Evolutionary conservation across 2,888 invertebrate species (phyloP).

Genomic region (Heliconius ismenius): DNA sequence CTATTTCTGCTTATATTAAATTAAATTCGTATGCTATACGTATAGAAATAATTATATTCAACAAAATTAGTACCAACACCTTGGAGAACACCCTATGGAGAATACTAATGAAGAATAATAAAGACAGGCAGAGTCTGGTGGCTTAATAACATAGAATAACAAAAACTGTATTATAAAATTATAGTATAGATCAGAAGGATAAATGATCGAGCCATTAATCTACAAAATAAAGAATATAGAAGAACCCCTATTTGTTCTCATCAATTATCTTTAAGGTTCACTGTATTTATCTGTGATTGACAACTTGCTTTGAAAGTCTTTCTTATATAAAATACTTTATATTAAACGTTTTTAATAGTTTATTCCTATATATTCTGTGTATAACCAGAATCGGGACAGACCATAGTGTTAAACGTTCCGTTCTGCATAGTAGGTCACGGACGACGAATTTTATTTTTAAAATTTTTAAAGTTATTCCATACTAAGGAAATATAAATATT

Average conservation of each 20-base stretch:
- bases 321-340: background rate
- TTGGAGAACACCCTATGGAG: too few relatives aligned
- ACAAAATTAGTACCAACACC: background rate
- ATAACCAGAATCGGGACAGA: background rate
- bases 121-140: too few relatives aligned
- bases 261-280: constrained; percentile 14
- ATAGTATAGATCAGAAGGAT: background rate
- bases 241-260: constrained; percentile 5
- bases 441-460: too few relatives aligned
- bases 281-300: constrained; percentile 17
- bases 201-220: constrained; percentile 1
- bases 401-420: too few relatives aligned
- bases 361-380: background rate
- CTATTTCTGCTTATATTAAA: constrained; percentile 66
- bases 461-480: too few relatives aligned
- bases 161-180: background rate
- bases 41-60: background rate
- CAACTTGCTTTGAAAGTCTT: background rate
- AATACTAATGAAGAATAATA: background rate
- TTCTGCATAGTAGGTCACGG: too few relatives aligned
- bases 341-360: background rate
- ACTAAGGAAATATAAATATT: too few relatives aligned
- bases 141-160: background rate
- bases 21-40: constrained; percentile 45
- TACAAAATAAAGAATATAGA: background rate